Evolutionary conservation across 2,113 vertebrate species (phyloP), one percentile per base, ranked within the genome.

Genomic region (Bambusicola thoracicus): DNA sequence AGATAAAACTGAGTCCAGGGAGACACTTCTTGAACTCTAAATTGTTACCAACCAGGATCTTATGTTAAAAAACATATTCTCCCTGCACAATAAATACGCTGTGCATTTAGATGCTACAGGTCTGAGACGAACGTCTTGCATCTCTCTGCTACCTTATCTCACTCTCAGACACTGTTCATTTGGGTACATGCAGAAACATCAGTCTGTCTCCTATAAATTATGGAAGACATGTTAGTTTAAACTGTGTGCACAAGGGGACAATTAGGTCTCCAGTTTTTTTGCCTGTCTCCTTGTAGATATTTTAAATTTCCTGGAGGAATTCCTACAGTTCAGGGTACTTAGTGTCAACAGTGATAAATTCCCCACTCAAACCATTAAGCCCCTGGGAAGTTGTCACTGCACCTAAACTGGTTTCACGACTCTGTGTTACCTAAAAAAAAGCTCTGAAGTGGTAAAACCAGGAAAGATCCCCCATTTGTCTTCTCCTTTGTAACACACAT

Each of bases 221-320:
- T 79, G 16, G 21, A 79, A 80, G 74, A 62, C 1, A 2, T 12
- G 17, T 74, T 91, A 58, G 30, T 89, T 89, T 82, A 80, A 89
- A 25, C 53, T 34, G 9, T 27, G 61, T 56, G 66, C 32, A 46
- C 59, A 53, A 55, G 48, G 32, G 69, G 32, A 49, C 7, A 87
- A 80, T 92, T 80, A 76, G 36, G 14, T 29, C 36, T 95, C 44
- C 11, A 58, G 13, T 55, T 65, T 79, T 62, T 70, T 46, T 70
- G 16, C 19, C 3, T 85, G 59, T 55, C 48, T 92, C 49, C 29
- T 69, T 62, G 25, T 34, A 91, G 63, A 24, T 91, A 67, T 61
- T 93, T 89, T 87, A 44, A 89, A 59, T 77, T 87, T 91, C 94
- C 78, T 91, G 49, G 17, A 76, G 78, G 91, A 93, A 87, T 89